Base-by-base conservation (phyloP, 2,113 vertebrate genomes). In the Excalfactoria chinensis region DNA sequence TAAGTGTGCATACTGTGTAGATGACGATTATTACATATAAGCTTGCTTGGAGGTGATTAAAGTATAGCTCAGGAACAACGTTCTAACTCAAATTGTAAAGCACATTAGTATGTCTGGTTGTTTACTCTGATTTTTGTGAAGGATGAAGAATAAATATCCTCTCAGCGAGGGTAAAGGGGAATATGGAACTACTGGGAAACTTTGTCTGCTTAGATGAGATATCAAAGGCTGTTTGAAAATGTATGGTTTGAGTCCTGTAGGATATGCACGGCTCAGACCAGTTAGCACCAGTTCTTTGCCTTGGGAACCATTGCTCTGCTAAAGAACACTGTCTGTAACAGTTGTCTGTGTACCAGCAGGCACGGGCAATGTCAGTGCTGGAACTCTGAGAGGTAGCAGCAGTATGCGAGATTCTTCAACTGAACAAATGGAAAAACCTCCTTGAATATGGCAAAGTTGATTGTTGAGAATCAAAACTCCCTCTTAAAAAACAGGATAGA, bases 391-490 rank as follows among this genome's bases (percentile, higher is more conserved):
- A n/a, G 41, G 28, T 34, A 64, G 26, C 20, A 66, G 63, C 34
- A 41, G 25, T 11, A 28, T 59, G 53, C 15, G 5, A 37, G 35
- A 30, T 41, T 30, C 30, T 64, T 41, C 48, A 41, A 13, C 30
- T n/a, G 6, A 20, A 43, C 48, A 66, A 78, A 43, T 9, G 28
- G 40, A 4, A 60, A 63, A 77, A 32, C 20, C 34, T 75, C 5
- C 26, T 32, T 43, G 30, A 48, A 3, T 49, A 3, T 62, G 66
- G 34, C 1, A 0, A 10, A 71, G 14, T 60, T 2, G 1, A 1
- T 35, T 35, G 16, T 13, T 35, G 34, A 60, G 58, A 60, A 22
- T 60, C n/a, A 60, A 35, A 60, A 60, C 13, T 60, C 22, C 58
- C 30, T 56, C 55, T 60, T 77, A 72, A n/a, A 11, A 66, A 48